Conservation (phyloP, 2,888 invertebrate genomes). For the Drosophila cognata region DNA sequence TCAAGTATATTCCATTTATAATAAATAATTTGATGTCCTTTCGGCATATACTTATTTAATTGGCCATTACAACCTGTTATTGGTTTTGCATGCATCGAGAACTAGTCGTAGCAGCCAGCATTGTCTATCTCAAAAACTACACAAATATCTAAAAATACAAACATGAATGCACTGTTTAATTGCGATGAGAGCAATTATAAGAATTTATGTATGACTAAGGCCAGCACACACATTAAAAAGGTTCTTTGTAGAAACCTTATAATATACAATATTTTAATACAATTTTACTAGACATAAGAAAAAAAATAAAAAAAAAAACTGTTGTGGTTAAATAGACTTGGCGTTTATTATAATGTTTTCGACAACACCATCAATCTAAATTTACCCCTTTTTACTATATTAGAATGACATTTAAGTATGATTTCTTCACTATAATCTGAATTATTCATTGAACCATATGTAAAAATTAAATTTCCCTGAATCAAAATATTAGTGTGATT, state of each 20-base stretch:
- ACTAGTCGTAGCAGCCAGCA: background rate
- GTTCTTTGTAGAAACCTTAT: background rate
- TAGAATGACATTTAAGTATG: background rate
- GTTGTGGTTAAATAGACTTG: background rate
- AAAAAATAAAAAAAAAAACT: background rate
- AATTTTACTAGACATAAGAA: constrained; percentile 11
- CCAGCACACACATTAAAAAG: background rate
- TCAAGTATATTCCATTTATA: background rate
- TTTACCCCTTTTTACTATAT: background rate
- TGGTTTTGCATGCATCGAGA: background rate
- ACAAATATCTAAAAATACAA: background rate
- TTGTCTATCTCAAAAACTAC: background rate
- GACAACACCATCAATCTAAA: background rate
- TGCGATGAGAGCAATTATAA: background rate
- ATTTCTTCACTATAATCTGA: background rate
- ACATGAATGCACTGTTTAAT: background rate
- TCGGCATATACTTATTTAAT: background rate
- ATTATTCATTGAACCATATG: background rate
- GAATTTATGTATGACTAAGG: background rate
- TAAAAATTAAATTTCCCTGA: background rate
- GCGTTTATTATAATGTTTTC: background rate
- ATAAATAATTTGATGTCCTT: background rate
- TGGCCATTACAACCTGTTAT: background rate
- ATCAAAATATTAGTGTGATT: background rate
- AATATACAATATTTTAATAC: constrained; percentile 8